phyloP scores from a whole-genome alignment of 1,140 invertebrate species.

The Chrysopa pallens region DNA sequence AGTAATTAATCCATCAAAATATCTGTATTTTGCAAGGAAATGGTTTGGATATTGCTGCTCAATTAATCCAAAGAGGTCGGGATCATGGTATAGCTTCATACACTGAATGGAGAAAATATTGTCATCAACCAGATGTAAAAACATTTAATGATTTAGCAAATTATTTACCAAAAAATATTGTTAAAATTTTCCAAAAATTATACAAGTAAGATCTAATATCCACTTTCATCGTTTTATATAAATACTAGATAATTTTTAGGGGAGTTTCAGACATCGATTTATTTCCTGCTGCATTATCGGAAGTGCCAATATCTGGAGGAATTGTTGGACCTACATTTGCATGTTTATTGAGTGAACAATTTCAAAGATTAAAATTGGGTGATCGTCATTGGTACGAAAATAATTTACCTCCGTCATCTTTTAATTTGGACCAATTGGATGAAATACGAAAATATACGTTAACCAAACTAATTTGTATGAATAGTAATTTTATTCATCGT shows the following conservation, averaged over 20 bases:
- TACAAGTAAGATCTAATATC: constrained; percentile 2
- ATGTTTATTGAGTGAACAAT: constrained; percentile 61
- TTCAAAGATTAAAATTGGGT: constrained; percentile 16
- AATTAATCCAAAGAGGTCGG: constrained; percentile 39
- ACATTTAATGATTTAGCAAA: constrained; percentile 14
- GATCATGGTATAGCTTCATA: constrained; percentile 46
- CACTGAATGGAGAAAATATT: constrained; percentile 27
- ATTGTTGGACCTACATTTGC: constrained; percentile 69
- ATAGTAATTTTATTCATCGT: constrained; percentile 24
- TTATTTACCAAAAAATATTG: constrained; percentile 19
- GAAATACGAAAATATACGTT: constrained; percentile 76
- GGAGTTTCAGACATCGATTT: constrained; percentile 63
- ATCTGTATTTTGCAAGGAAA: constrained; percentile 4
- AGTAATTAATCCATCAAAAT: neutral
- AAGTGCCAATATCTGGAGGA: constrained; percentile 41
- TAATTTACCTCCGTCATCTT: constrained; percentile 53
- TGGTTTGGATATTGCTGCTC: constrained; percentile 24
- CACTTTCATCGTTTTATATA: constrained; percentile 31
- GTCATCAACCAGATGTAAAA: constrained; percentile 18
- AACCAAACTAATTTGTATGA: constrained; percentile 76
- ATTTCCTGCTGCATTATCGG: constrained; percentile 60
- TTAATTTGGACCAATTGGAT: constrained; percentile 69
- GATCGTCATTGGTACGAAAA: constrained; percentile 47
- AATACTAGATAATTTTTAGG: constrained; percentile 12
- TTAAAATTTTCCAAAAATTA: constrained; percentile 1